A percentile compares a stretch with the other conserved stretches of the same genome.
Evolutionary conservation across 2,888 invertebrate species (phyloP).

Genomic region (Tipula helvola): DNA sequence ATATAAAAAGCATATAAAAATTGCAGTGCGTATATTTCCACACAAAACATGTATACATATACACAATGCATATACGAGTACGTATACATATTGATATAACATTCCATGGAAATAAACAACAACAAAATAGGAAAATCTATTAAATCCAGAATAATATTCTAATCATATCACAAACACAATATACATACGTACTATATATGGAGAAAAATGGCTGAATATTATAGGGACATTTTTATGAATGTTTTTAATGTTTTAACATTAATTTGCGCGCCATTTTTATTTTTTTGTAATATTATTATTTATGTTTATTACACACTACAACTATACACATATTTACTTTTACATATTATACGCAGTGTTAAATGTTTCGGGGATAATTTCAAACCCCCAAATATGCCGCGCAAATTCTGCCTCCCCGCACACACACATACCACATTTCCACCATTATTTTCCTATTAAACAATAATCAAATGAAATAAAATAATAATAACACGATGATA

Average conservation of each 20-base stretch:
- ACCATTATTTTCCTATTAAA: neutral
- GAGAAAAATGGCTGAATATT: neutral
- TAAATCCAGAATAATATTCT: slow-evolving; percentile 4
- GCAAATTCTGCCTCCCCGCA: neutral
- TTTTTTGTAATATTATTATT: neutral
- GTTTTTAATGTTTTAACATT: neutral
- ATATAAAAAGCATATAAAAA: neutral
- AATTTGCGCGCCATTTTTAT: slow-evolving; percentile 4
- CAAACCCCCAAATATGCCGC: neutral
- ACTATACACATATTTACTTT: neutral
- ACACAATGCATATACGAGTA: neutral
- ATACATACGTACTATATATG: neutral
- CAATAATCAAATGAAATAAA: neutral
- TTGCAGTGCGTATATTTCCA: neutral
- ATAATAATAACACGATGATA: neutral
- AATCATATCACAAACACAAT: neutral
- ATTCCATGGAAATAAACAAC: neutral
- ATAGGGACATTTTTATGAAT: neutral
- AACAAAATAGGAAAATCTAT: neutral
- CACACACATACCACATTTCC: neutral
- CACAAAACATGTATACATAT: neutral
- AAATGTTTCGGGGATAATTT: neutral
- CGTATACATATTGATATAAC: neutral
- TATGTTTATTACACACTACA: neutral
- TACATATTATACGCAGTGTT: neutral